Conservation (phyloP, 2,888 invertebrate genomes). For the Deilephila elpenor region DNA sequence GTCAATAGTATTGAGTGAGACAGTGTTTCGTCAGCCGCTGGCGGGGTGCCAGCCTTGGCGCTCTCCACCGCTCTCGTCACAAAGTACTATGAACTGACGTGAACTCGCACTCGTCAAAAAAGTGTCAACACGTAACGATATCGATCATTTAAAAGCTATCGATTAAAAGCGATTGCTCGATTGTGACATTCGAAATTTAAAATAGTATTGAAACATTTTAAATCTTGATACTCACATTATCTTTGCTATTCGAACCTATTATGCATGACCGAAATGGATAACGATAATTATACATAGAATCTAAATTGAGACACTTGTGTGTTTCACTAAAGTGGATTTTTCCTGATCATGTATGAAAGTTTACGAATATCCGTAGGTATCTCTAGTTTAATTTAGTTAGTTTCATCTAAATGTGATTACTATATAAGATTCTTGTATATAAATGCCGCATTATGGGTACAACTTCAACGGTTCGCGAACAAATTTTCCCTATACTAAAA, state of each 20-base stretch:
- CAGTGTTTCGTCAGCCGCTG: conserved; percentile 58
- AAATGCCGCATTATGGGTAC: not conserved
- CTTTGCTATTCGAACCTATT: too few species aligned
- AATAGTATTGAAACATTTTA: not conserved
- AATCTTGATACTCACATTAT: too few species aligned
- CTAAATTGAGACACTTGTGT: too few species aligned
- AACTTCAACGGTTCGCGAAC: not conserved
- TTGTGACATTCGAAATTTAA: not conserved
- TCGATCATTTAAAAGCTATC: not conserved
- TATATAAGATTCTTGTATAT: not conserved
- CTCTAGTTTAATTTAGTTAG: too few species aligned
- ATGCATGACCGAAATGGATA: too few species aligned
- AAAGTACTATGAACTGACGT: conserved; percentile 54
- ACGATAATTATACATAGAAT: too few species aligned
- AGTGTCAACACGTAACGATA: conserved; percentile 51
- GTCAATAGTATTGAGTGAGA: conserved; percentile 46
- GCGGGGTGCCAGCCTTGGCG: conserved; percentile 32
- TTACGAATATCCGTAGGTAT: too few species aligned
- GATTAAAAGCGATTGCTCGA: not conserved
- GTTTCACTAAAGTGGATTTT: too few species aligned
- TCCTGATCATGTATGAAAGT: too few species aligned
- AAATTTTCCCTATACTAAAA: not conserved
- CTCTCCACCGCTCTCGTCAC: conserved; percentile 33
- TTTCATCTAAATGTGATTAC: too few species aligned
- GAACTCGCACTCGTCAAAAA: conserved; percentile 55